These are phyloP conservation scores for Notolabrus celidotus DNA, from an alignment of 2,797 vertebrate genomes.

Conservation along the genomic window DNA sequence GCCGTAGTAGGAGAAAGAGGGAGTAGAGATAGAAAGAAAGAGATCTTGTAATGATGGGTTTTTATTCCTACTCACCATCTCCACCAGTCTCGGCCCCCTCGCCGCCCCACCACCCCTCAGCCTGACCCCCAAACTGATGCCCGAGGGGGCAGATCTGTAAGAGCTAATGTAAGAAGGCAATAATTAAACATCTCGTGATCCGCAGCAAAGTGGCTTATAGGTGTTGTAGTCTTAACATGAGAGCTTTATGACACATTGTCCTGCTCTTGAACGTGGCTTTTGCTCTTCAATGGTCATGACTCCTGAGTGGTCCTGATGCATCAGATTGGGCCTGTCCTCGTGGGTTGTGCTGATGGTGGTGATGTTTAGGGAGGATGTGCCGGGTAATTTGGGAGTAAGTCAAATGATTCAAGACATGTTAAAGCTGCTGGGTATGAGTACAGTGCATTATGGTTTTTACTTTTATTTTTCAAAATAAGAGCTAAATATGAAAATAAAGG, in stretches of 20 bases:
- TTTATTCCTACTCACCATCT: slow-evolving; percentile 60
- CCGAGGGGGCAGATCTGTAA: slow-evolving; percentile 44
- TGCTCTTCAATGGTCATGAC: slow-evolving; percentile 70
- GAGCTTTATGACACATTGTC: slow-evolving; percentile 81
- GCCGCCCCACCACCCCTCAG: slow-evolving; percentile 29
- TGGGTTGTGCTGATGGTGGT: slow-evolving; percentile 37
- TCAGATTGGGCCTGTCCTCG: slow-evolving; percentile 54
- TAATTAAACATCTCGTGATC: slow-evolving; percentile 78
- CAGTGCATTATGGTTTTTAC: not conserved
- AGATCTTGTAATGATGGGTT: slow-evolving; percentile 60
- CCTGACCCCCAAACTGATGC: slow-evolving; percentile 60
- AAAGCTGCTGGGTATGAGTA: slow-evolving; percentile 14
- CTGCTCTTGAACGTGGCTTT: slow-evolving; percentile 66
- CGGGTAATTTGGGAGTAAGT: slow-evolving; percentile 34
- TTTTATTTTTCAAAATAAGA: not conserved
- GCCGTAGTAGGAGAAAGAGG: slow-evolving; percentile 54
- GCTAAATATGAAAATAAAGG: not conserved
- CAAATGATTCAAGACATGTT: slow-evolving; percentile 27
- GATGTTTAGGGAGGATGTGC: slow-evolving; percentile 45
- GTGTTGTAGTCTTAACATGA: slow-evolving; percentile 79
- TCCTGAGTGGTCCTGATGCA: slow-evolving; percentile 65
- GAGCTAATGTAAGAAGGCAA: slow-evolving; percentile 83
- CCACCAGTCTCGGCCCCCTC: slow-evolving; percentile 44
- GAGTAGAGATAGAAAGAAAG: slow-evolving; percentile 28
- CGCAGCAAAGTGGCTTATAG: slow-evolving; percentile 71